Base-by-base conservation (phyloP, 1,140 invertebrate species). In the Cherax destructor region DNA sequence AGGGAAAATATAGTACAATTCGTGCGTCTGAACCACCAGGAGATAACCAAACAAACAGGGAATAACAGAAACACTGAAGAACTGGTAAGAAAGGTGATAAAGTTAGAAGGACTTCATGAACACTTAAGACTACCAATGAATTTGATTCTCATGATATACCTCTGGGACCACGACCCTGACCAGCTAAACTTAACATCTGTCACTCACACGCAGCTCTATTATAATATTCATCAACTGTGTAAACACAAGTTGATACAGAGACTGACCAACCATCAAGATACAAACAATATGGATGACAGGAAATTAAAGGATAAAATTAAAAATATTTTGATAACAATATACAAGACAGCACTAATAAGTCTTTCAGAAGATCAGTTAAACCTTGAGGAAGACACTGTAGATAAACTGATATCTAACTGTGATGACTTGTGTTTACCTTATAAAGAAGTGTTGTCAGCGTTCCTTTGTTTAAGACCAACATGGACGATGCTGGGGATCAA, bases 101-200 rank as follows among this genome's bases (percentile, higher is more conserved):
- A 56, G 7, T 21, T 56, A 49, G 52, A 56, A n/a, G 79, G 11
- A 21, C 16, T 56, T 21, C 50, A 30, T 24, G 79, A 80, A n/a
- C 79, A 80, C 18, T 80, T 80, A 50, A 50, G 47, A 52, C 79
- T 80, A 13, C 79, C 79, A 10, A 50, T 80, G 10, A 80, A 80
- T 49, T 56, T 80, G n/a, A 50, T 80, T 7, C 52, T 80, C 16
- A n/a, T 80, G 4, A 52, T 41, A 11, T 50, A n/a, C 18, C 56
- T 80, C 7, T 16, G 50, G 49, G 56, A 56, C 50, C 41, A 52
- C 4, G 79, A 80, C 11, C 2, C 50, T n/a, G 18, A 24, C n/a
- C 9, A 24, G n/a, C 21, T 56, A 21, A 1, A 41, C 50, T 3
- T 4, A n/a, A 52, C 49, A 49, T 50, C 9, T 18, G n/a, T 16